phyloP scores from a whole-genome alignment of 1,140 invertebrate genomes.

The Metaphire vulgaris region DNA sequence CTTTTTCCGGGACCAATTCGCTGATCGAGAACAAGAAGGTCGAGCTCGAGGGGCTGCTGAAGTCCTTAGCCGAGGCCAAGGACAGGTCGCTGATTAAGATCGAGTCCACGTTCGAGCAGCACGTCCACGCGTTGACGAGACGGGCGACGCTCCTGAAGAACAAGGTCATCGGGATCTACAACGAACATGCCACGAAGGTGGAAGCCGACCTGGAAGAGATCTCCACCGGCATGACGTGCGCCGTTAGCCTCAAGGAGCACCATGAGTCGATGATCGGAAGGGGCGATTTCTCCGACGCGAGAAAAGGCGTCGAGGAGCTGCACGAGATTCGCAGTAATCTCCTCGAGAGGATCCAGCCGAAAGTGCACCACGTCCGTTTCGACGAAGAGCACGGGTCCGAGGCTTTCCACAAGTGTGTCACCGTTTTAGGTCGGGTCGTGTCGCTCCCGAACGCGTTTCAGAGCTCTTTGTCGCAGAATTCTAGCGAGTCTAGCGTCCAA shows the following conservation, averaged over 20 bases:
- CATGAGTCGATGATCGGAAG: conserved; percentile 23
- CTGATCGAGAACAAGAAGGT: conserved; percentile 30
- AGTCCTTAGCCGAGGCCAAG: conserved; percentile 26
- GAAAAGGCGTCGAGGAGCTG: conserved; percentile 20
- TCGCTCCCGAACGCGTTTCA: background rate
- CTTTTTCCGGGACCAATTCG: conserved; percentile 23
- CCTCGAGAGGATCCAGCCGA: conserved; percentile 14
- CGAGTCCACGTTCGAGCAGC: conserved; percentile 24
- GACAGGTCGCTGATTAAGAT: conserved; percentile 28
- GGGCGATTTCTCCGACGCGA: conserved; percentile 18
- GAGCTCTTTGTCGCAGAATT: no score
- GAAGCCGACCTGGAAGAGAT: conserved; percentile 27
- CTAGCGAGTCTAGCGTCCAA: no score
- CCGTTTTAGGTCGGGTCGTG: conserved; percentile 10
- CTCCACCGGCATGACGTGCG: conserved; percentile 30
- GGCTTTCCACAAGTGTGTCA: conserved; percentile 12
- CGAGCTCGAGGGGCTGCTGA: conserved; percentile 26
- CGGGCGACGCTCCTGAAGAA: conserved; percentile 30
- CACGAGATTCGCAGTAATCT: conserved; percentile 18
- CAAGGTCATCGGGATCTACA: conserved; percentile 31
- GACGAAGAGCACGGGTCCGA: conserved; percentile 27
- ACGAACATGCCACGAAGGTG: conserved; percentile 22
- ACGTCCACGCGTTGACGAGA: conserved; percentile 25
- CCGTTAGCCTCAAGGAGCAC: conserved; percentile 30
- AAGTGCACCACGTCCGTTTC: conserved; percentile 23